phyloP scores from a whole-genome alignment of 2,888 invertebrate species.

The Nipponacmea schrenckii region DNA sequence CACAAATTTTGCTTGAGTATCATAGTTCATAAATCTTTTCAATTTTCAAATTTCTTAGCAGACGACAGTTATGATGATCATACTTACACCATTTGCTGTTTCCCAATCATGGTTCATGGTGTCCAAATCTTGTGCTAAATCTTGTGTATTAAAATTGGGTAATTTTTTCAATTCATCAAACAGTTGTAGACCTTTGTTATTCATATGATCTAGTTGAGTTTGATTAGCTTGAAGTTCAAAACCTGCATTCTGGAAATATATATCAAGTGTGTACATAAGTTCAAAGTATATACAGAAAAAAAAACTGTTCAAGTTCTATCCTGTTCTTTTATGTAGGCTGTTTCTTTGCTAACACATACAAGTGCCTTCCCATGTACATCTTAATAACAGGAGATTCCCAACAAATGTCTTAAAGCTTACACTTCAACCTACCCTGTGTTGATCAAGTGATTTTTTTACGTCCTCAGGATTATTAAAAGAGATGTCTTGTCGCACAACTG shows the following conservation, averaged over 20 bases:
- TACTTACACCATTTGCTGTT: slow-evolving; percentile 47
- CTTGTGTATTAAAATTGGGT: slow-evolving; percentile 50
- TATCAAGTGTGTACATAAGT: too few species aligned
- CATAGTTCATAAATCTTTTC: neutral
- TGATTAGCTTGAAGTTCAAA: slow-evolving; percentile 67
- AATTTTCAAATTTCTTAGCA: too few species aligned
- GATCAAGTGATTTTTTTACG: slow-evolving; percentile 58
- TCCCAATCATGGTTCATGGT: slow-evolving; percentile 56
- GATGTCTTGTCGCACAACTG: slow-evolving; percentile 50
- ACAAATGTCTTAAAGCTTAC: too few species aligned
- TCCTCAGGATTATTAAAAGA: slow-evolving; percentile 48
- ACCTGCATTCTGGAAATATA: slow-evolving; percentile 56
- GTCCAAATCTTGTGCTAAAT: slow-evolving; percentile 54
- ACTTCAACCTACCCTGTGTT: slow-evolving; percentile 53
- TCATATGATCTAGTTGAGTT: slow-evolving; percentile 75
- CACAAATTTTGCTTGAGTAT: too few species aligned
- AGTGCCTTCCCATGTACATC: too few species aligned
- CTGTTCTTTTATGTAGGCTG: neutral
- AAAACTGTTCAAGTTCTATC: neutral
- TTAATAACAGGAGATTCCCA: too few species aligned
- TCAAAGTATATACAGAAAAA: too few species aligned
- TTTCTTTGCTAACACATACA: too few species aligned
- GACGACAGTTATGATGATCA: too few species aligned
- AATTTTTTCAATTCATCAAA: slow-evolving; percentile 61
- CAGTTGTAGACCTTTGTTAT: slow-evolving; percentile 72